These are phyloP conservation scores for Hedychridium roseum DNA, from an alignment of 2,888 invertebrate genomes.

Conservation along the genomic window DNA sequence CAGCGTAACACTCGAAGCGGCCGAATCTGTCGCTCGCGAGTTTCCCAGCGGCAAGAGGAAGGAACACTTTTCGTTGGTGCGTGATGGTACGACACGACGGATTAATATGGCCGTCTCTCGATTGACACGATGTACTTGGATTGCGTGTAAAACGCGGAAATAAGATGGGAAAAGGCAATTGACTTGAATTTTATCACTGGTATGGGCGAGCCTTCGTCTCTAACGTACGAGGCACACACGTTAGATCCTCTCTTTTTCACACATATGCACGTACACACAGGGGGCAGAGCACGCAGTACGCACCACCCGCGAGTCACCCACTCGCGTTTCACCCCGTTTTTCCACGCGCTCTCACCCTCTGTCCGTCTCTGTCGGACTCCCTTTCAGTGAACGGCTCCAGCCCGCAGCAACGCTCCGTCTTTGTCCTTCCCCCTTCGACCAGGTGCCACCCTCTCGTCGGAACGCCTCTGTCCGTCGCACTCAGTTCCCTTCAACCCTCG, in stretches of 20 bases:
- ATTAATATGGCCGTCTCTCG: conserved; percentile 45
- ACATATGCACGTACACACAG: no score
- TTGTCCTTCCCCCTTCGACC: conserved; percentile 5
- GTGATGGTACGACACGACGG: conserved; percentile 14
- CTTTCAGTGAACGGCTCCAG: conserved; percentile 18
- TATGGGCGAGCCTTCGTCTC: conserved; percentile 21
- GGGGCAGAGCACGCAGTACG: conserved; percentile 25
- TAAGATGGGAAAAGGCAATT: conserved; percentile 12
- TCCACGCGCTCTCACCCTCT: conserved; percentile 1
- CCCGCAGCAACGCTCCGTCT: conserved; percentile 26
- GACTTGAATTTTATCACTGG: conserved; percentile 15
- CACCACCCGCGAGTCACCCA: conserved; percentile 32
- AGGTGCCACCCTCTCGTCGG: not conserved
- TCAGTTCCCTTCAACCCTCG: conserved; percentile 5
- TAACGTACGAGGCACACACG: conserved; percentile 31
- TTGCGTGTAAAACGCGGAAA: conserved; percentile 26
- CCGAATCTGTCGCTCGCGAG: no score
- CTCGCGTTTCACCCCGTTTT: conserved; percentile 6
- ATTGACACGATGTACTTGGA: conserved; percentile 37
- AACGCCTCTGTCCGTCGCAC: not conserved
- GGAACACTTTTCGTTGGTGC: no score
- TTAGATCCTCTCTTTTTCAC: conserved; percentile 39
- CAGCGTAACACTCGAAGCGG: no score
- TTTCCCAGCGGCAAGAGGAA: no score
- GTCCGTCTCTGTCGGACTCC: not conserved